Evolutionary conservation across 2,888 invertebrate species (phyloP), one percentile per base, ranked within the genome.

Genomic region (Allacma fusca): DNA sequence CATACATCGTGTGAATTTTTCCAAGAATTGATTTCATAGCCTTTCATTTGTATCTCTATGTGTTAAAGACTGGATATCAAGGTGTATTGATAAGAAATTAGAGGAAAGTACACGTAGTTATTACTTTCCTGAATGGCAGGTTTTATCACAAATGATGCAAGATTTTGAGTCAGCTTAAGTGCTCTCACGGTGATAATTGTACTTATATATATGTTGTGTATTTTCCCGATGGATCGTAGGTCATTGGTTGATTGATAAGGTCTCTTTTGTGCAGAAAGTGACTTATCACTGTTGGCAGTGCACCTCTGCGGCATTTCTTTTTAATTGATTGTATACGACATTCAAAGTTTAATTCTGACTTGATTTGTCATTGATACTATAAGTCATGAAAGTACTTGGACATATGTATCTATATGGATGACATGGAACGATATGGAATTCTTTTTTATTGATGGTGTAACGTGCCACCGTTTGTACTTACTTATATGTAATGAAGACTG

Each of bases 171-270:
- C 34, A 34, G 34, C 5, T 34, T n/a, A n/a, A n/a, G n/a, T n/a
- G n/a, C n/a, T n/a, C n/a, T n/a, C n/a, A n/a, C 34, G 34, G 4
- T 34, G 34, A 7, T 34, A 9, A 4, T 34, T 34, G 34, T 9
- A 7, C 34, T 34, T 34, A 34, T 34, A 34, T 34, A 34, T 34
- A 34, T 34, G 19, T 50, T 19, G 50, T 50, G 16, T 19, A 16
- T 19, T 50, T 50, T 50, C 50, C 19, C 50, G 50, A 50, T 7
- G 4, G 9, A 50, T n/a, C 50, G 19, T 50, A 50, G 50, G 50
- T 50, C 50, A 50, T 50, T n/a, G n/a, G 50, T 50, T 50, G 50
- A 50, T 13, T 50, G 50, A 50, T 50, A 50, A 50, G 50, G 50
- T 50, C 50, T 50, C 9, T 50, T 50, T 50, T 50, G 9, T 50